A percentile compares a stretch with the other conserved stretches of the same genome.
These are phyloP conservation scores for Sebastes miniatus DNA, from an alignment of 2,797 vertebrate species.

Conservation along the genomic window DNA sequence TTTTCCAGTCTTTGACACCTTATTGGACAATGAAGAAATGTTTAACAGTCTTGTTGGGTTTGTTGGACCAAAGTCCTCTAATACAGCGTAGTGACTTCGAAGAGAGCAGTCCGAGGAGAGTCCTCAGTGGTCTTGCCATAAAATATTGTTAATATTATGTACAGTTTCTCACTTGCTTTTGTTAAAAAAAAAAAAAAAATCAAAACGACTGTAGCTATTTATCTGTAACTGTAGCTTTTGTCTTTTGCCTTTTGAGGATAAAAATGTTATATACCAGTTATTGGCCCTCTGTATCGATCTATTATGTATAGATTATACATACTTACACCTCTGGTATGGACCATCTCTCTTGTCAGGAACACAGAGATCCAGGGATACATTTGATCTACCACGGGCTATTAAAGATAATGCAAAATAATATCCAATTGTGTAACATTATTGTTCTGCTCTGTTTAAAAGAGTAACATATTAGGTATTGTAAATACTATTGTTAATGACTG, in stretches of 20 bases:
- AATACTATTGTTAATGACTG: slow-evolving; percentile 61
- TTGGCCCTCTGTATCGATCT: slow-evolving; percentile 42
- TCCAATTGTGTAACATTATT: slow-evolving; percentile 51
- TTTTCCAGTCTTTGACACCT: slow-evolving; percentile 61
- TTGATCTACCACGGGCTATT: slow-evolving; percentile 52
- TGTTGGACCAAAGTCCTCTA: slow-evolving; percentile 63
- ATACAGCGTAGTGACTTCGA: slow-evolving; percentile 17
- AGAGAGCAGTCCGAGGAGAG: slow-evolving; percentile 16
- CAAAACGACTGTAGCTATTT: slow-evolving; percentile 57
- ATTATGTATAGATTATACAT: slow-evolving; percentile 46
- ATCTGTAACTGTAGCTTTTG: slow-evolving; percentile 70
- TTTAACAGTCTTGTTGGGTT: slow-evolving; percentile 49
- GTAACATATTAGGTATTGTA: slow-evolving; percentile 70
- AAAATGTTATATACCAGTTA: slow-evolving; percentile 38
- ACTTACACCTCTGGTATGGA: slow-evolving; percentile 50
- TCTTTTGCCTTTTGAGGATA: slow-evolving; percentile 59
- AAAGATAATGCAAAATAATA: slow-evolving; percentile 57
- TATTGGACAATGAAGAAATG: slow-evolving; percentile 62
- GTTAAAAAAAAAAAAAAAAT: slow-evolving; percentile 33
- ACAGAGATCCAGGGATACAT: slow-evolving; percentile 67
- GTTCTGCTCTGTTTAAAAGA: slow-evolving; percentile 77
- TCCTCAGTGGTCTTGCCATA: slow-evolving; percentile 55
- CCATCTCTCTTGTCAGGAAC: slow-evolving; percentile 69
- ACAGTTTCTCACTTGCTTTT: slow-evolving; percentile 72
- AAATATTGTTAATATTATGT: slow-evolving; percentile 61